Conservation (phyloP, 30 jellyfish, hydroid and myxozoan species). For the Haliclystus octoradiatus region DNA sequence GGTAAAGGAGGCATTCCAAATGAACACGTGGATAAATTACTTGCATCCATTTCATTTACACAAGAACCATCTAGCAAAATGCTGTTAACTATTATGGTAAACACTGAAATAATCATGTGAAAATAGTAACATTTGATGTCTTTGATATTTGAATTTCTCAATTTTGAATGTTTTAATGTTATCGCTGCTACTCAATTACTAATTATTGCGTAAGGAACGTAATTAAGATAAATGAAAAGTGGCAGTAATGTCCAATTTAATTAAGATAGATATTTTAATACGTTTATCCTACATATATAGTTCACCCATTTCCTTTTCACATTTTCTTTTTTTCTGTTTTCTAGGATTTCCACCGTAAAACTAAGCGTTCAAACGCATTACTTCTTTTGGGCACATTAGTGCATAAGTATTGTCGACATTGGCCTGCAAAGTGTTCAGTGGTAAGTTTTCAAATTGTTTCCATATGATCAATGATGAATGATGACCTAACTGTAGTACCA, state of each 20-base stretch:
- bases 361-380: slow-evolving; percentile 42
- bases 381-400: slow-evolving; percentile 62
- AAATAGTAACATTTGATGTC: too few relatives aligned
- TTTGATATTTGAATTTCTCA: too few relatives aligned
- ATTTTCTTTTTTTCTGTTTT: neutral
- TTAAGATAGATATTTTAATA: too few relatives aligned
- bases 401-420: slow-evolving; percentile 58
- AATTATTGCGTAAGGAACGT: too few relatives aligned
- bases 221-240: too few relatives aligned
- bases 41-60: slow-evolving; percentile 57
- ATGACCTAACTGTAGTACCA: neutral
- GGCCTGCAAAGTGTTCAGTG: slow-evolving; percentile 69
- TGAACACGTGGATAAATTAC: slow-evolving; percentile 22
- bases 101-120: too few relatives aligned
- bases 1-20: slow-evolving; percentile 19
- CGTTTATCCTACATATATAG: too few relatives aligned
- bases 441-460: too few relatives aligned
- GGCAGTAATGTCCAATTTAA: too few relatives aligned
- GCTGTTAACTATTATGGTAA: slow-evolving; percentile 14
- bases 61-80: slow-evolving; percentile 78
- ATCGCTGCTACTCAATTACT: too few relatives aligned
- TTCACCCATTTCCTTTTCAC: too few relatives aligned
- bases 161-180: too few relatives aligned
- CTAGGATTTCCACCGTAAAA: slow-evolving; percentile 72
- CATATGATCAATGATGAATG: neutral